Evolutionary conservation across 2,888 invertebrate species (phyloP).

Genomic region (Xiphydria camelus): DNA sequence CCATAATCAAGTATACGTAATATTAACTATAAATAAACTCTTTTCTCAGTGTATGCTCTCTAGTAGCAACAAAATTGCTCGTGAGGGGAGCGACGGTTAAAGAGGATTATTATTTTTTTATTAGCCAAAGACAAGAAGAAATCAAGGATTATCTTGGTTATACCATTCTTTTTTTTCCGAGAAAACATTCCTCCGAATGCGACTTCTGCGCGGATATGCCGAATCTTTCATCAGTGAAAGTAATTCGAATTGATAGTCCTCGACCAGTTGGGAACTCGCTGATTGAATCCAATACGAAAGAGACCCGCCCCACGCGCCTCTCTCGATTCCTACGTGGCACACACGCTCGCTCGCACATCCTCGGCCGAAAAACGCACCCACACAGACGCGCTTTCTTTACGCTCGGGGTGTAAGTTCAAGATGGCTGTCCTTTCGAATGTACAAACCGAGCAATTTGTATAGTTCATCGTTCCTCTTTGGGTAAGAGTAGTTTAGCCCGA

Average conservation of each 20-base stretch:
- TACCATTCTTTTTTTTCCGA: too few relatives aligned
- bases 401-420: conserved; percentile 8
- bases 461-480: not conserved
- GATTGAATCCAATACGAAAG: conserved; percentile 17
- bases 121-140: too few relatives aligned
- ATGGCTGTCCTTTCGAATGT: conserved; percentile 8
- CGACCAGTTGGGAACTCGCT: conserved; percentile 5
- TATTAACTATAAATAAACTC: too few relatives aligned
- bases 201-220: too few relatives aligned
- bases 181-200: too few relatives aligned
- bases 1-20: too few relatives aligned
- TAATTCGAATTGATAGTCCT: conserved; percentile 14
- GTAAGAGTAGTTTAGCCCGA: not conserved
- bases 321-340: conserved; percentile 4
- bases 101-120: too few relatives aligned
- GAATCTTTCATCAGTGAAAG: conserved; percentile 6
- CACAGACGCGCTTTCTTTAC: conserved; percentile 1
- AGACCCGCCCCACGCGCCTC: conserved; percentile 11
- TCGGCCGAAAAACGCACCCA: not conserved
- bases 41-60: too few relatives aligned
- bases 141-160: too few relatives aligned
- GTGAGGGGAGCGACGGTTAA: too few relatives aligned
- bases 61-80: too few relatives aligned
- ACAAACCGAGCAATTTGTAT: conserved; percentile 14
- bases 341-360: not conserved